phyloP scores from a whole-genome alignment of 2,113 vertebrate species.

The Chionomys nivalis region DNA sequence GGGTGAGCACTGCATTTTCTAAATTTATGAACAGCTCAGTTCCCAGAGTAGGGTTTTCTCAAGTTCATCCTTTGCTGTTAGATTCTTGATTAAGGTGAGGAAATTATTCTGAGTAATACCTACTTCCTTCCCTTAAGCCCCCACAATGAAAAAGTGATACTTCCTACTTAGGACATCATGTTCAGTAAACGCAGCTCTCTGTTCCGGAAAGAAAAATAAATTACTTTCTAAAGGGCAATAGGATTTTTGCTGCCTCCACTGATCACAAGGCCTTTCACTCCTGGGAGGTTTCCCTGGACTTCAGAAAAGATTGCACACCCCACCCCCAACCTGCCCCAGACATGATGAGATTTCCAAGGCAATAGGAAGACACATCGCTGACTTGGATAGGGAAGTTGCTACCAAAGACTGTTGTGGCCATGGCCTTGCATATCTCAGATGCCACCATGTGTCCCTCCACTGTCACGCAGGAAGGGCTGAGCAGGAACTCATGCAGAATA shows the following conservation, averaged over 20 bases:
- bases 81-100: conserved; percentile 4
- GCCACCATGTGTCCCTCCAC: background rate
- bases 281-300: background rate
- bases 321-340: background rate
- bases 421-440: background rate
- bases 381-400: background rate
- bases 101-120: conserved; percentile 55
- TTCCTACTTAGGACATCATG: conserved; percentile 39
- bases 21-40: background rate
- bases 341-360: background rate
- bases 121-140: background rate
- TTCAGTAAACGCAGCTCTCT: conserved; percentile 34
- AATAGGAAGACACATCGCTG: background rate
- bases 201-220: conserved; percentile 40
- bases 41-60: background rate
- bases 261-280: background rate
- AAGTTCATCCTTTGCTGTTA: conserved; percentile 22
- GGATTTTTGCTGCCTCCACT: background rate
- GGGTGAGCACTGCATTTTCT: background rate
- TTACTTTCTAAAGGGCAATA: conserved; percentile 45
- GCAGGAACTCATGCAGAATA: background rate
- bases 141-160: conserved; percentile 13
- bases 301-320: background rate
- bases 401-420: background rate
- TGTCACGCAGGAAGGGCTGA: background rate